Conservation (phyloP, 2,888 invertebrate species). For the Lordiphosa fenestrarum region DNA sequence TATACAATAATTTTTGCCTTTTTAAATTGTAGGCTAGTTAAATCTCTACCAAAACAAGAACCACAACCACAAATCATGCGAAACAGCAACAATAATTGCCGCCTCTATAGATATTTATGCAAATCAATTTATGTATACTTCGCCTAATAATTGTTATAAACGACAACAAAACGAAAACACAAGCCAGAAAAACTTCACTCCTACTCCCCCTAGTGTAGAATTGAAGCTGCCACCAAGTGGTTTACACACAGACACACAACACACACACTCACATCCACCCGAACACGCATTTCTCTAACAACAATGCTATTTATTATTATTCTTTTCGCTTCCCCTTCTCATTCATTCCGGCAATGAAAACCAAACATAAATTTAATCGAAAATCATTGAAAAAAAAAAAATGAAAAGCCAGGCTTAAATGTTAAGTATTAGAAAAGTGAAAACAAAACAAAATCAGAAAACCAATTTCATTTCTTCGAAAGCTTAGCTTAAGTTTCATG, state of each 20-base stretch:
- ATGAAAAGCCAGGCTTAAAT: slow-evolving; percentile 57
- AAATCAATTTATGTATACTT: slow-evolving; percentile 61
- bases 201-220: slow-evolving; percentile 27
- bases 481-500: slow-evolving; percentile 63
- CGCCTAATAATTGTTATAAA: slow-evolving; percentile 58
- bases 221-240: slow-evolving; percentile 38
- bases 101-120: slow-evolving; percentile 67
- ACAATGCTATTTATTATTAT: slow-evolving; percentile 32
- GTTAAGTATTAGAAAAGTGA: slow-evolving; percentile 58
- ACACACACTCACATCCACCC: not conserved
- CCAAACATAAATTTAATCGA: slow-evolving; percentile 3
- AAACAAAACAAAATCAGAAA: slow-evolving; percentile 24
- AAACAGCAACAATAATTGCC: slow-evolving; percentile 66
- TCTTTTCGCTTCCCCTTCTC: slow-evolving; percentile 33
- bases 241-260: slow-evolving; percentile 9
- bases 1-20: slow-evolving; percentile 42
- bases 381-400: slow-evolving; percentile 6
- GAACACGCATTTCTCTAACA: slow-evolving; percentile 27
- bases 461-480: slow-evolving; percentile 57
- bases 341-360: slow-evolving; percentile 74
- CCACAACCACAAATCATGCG: slow-evolving; percentile 51
- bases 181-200: slow-evolving; percentile 12
- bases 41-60: slow-evolving; percentile 47
- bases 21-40: slow-evolving; percentile 69
- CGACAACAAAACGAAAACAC: slow-evolving; percentile 21